Evolutionary conservation across 2,797 vertebrate species (phyloP), one percentile per base, ranked within the genome.

Genomic region (Sebastes wilsoni): DNA sequence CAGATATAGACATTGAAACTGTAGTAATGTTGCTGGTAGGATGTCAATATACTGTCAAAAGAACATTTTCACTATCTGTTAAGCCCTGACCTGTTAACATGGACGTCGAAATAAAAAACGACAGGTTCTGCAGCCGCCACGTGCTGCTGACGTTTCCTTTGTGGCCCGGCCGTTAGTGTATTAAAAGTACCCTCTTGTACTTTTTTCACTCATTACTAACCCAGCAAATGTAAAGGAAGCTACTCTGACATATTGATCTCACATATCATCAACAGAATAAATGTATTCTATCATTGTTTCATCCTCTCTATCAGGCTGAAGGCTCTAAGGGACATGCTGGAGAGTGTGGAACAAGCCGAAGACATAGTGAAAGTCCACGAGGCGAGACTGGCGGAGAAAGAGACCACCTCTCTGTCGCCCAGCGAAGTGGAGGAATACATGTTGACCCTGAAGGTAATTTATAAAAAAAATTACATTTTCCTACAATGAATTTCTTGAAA

Each of bases 361-460:
- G 98, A 99, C 78, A 93, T 97, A 60, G 93, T 99, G 55, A 98
- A 98, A 92, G 97, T 99, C 84, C 95, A 97, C 2, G 98, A 99
- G 93, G 96, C 97, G 54, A 96, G 97, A 42, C 94, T 99, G 66
- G 97, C 96, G 0, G 99, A 99, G 94, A 98, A 98, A 75, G 98
- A 99, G 86, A 99, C 98, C 0, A 96, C 97, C 28, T 97, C 96
- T 77, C 94, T 99, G 86, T 95, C 96, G 28, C 95, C 96, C 8
- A 93, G 93, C 73, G 98, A 99, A 89, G 96, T 98, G 66, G 96
- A 97, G 62, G 96, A 96, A 38, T 98, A 99, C 72, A 96, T 97
- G 52, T 89, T 78, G 25, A 88, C 90, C 52, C 77, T 95, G 54
- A 80, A 87, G 94, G 94, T 95, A 89, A 65, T 80, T 38, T 52